These are phyloP conservation scores for Oasisia sp. DNA, from an alignment of 2,888 invertebrate species.

Conservation along the genomic window DNA sequence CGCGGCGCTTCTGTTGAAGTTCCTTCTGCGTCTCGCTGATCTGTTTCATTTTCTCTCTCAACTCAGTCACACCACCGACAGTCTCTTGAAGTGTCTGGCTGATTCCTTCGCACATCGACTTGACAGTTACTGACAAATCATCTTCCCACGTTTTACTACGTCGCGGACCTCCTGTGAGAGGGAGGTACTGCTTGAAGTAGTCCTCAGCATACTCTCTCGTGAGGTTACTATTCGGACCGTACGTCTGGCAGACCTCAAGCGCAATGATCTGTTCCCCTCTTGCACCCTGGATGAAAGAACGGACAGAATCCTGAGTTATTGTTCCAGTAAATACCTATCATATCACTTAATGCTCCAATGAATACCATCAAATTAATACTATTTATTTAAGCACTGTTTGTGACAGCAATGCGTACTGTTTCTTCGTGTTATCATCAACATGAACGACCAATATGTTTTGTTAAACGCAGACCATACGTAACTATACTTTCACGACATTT, in stretches of 20 bases:
- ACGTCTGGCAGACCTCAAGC: not conserved
- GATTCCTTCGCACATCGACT: slow-evolving; percentile 36
- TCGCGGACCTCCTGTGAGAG: not conserved
- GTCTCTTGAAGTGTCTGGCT: not conserved
- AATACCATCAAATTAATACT: too few relatives aligned
- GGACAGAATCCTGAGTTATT: too few relatives aligned
- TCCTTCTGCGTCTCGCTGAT: slow-evolving; percentile 25
- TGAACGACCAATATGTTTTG: too few relatives aligned
- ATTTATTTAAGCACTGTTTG: too few relatives aligned
- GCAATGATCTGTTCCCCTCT: not conserved
- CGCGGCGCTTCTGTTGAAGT: not conserved
- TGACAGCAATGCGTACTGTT: too few relatives aligned
- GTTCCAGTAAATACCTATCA: too few relatives aligned
- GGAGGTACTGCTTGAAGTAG: not conserved
- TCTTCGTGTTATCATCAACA: too few relatives aligned
- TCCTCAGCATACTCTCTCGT: not conserved
- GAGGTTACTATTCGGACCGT: not conserved
- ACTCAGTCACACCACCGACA: slow-evolving; percentile 24
- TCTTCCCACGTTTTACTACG: slow-evolving; percentile 34
- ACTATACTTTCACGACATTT: too few relatives aligned
- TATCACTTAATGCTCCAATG: too few relatives aligned
- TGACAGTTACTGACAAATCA: slow-evolving; percentile 36
- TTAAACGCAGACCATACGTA: too few relatives aligned
- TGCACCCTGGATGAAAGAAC: not conserved
- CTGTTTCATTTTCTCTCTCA: slow-evolving; percentile 36